Evolutionary conservation across 2,888 invertebrate species (phyloP).

Genomic region (Cenopis cana): DNA sequence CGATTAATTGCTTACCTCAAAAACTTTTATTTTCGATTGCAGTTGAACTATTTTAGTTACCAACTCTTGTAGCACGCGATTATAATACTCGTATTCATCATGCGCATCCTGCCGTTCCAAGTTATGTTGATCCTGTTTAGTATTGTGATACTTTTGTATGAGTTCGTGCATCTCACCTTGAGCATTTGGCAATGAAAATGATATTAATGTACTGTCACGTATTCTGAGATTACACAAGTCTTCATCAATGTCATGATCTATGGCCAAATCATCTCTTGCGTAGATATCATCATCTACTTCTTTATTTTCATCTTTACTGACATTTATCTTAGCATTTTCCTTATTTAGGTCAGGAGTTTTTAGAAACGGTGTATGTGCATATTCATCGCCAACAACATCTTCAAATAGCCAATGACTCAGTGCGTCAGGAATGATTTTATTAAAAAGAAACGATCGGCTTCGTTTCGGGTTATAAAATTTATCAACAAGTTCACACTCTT

Average conservation of each 20-base stretch:
- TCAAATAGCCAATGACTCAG: conserved; percentile 68
- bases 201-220: conserved; percentile 36
- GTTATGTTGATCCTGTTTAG: conserved; percentile 49
- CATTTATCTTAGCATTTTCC: conserved; percentile 43
- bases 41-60: conserved; percentile 48
- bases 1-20: conserved; percentile 56
- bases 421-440: conserved; percentile 49
- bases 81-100: background rate
- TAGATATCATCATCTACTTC: conserved; percentile 50
- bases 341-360: conserved; percentile 45
- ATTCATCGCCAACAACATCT: conserved; percentile 41
- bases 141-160: background rate
- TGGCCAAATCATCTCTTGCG: conserved; percentile 52
- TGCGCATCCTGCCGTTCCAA: conserved; percentile 42
- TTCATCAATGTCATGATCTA: conserved; percentile 58
- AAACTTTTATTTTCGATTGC: conserved; percentile 55
- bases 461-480: conserved; percentile 50
- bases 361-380: background rate
- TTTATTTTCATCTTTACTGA: conserved; percentile 50
- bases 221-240: conserved; percentile 35
- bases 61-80: conserved; percentile 48
- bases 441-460: background rate
- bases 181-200: conserved; percentile 54
- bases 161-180: background rate
- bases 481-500: conserved; percentile 50